A percentile compares a stretch with the other conserved stretches of the same genome.
Conservation (phyloP, 2,888 invertebrate genomes). For the Noctua fimbriata region DNA sequence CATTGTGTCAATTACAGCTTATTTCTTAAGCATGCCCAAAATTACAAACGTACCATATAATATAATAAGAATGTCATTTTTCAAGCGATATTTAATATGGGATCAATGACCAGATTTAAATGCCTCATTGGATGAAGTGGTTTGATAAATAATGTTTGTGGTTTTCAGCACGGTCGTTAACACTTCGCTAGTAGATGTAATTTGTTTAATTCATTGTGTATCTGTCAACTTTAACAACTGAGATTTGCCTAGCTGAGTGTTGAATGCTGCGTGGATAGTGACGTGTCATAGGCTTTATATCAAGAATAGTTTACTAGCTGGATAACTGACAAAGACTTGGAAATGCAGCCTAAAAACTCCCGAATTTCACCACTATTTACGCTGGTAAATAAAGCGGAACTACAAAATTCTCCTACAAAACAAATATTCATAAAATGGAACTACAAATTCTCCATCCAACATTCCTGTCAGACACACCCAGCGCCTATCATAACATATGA, state of each 20-base stretch:
- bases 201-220: neutral
- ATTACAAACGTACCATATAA: too few species aligned
- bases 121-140: neutral
- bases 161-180: neutral
- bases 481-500: constrained; percentile 43
- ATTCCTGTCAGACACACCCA: neutral
- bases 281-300: neutral
- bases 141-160: neutral
- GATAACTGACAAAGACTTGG: neutral
- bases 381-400: too few species aligned
- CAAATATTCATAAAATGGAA: neutral
- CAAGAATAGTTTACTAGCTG: neutral
- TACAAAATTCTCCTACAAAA: neutral
- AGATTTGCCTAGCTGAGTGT: neutral
- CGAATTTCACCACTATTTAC: neutral
- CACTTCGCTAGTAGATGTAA: neutral
- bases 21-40: neutral
- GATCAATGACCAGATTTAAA: constrained; percentile 31
- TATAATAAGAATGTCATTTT: neutral
- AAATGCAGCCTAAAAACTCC: neutral
- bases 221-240: neutral
- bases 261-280: neutral
- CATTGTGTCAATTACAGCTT: neutral
- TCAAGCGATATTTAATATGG: neutral
- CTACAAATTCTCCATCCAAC: neutral